Evolutionary conservation across 2,888 invertebrate genomes (phyloP).

Genomic region (Andrena dorsata): DNA sequence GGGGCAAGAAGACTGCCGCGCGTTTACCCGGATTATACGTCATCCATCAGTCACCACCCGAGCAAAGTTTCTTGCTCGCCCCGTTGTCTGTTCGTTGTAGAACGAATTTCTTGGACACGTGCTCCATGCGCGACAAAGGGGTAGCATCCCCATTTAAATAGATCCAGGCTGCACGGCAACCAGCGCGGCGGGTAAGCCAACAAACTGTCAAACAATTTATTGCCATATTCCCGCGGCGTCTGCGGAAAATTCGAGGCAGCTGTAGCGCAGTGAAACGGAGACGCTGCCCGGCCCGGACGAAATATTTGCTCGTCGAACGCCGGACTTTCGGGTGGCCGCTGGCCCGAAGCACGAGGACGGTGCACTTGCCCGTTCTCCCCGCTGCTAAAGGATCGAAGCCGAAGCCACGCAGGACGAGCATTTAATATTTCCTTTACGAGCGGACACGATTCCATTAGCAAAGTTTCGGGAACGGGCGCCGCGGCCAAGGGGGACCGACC

Average conservation of each 20-base stretch:
- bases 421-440: conserved; percentile 81
- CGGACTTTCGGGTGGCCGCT: not conserved
- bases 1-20: not conserved
- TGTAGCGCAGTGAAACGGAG: conserved; percentile 6
- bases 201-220: conserved; percentile 10
- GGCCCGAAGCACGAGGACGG: not conserved
- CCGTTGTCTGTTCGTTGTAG: no score
- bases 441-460: conserved; percentile 80
- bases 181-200: not conserved
- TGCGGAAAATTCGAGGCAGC: not conserved
- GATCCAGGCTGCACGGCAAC: not conserved
- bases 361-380: conserved; percentile 7
- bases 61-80: no score
- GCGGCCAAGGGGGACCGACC: conserved; percentile 72
- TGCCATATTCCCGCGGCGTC: not conserved
- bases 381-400: conserved; percentile 42
- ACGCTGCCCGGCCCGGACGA: not conserved
- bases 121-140: not conserved
- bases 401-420: conserved; percentile 58
- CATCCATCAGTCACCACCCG: no score
- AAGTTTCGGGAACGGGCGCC: conserved; percentile 73
- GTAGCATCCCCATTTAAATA: not conserved
- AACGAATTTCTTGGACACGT: not conserved
- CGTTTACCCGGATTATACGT: not conserved
- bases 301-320: conserved; percentile 5